Conservation (phyloP, 2,797 vertebrate genomes). For the Capromys pilorides region DNA sequence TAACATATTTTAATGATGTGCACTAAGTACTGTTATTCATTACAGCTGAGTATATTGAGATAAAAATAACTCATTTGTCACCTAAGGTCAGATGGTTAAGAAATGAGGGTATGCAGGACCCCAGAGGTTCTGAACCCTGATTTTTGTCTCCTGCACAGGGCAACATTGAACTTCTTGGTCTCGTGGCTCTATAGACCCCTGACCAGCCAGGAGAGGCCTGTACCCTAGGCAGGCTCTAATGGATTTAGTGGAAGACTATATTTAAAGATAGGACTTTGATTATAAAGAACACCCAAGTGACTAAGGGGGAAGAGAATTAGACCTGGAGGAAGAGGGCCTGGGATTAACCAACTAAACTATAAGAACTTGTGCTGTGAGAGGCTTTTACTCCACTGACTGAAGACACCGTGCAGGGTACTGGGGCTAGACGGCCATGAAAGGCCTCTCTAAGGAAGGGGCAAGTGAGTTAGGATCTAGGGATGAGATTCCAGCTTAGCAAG, state of each 20-base stretch:
- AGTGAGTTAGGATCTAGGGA: neutral
- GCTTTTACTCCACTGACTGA: neutral
- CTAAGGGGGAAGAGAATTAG: neutral
- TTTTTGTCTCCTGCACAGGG: neutral
- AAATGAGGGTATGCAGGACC: neutral
- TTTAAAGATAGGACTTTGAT: neutral
- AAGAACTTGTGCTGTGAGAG: neutral
- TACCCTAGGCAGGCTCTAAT: neutral
- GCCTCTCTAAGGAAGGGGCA: neutral
- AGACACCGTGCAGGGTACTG: neutral
- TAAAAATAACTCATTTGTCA: neutral
- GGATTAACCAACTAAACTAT: constrained; percentile 6
- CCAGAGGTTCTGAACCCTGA: neutral
- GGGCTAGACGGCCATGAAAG: neutral
- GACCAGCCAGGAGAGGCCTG: neutral
- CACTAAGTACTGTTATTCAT: neutral
- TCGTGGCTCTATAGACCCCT: neutral
- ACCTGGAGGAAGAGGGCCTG: neutral
- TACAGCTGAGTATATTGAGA: neutral
- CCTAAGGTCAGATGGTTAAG: neutral
- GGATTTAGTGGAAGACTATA: neutral
- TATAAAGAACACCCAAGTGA: neutral
- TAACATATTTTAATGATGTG: neutral
- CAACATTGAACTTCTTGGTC: neutral
- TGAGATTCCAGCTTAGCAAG: neutral